Conservation (phyloP, 2,888 invertebrate genomes). For the Drosophila phalerata region DNA sequence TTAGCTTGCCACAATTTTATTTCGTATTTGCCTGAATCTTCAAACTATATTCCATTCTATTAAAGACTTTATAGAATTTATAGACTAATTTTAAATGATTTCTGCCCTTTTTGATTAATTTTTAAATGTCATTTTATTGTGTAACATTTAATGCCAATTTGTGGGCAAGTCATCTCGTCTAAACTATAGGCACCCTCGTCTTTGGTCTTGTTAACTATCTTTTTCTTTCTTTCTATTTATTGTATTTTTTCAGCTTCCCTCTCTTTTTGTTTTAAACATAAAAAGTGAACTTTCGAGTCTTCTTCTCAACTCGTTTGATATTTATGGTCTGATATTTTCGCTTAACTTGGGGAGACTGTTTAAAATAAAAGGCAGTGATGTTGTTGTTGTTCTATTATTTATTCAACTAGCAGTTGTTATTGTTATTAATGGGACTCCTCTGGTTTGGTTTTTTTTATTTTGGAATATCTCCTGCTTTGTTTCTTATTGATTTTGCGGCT, state of each 20-base stretch:
- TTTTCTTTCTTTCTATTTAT: slow-evolving; percentile 34
- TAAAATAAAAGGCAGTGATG: slow-evolving; percentile 43
- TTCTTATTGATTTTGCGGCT: slow-evolving; percentile 37
- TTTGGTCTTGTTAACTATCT: slow-evolving; percentile 3
- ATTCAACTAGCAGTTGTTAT: slow-evolving; percentile 63
- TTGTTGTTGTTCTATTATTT: slow-evolving; percentile 59
- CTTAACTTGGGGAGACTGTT: slow-evolving; percentile 25
- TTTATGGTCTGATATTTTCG: slow-evolving; percentile 70
- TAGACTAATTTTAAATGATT: slow-evolving; percentile 2
- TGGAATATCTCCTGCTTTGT: slow-evolving; percentile 6
- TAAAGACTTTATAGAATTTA: neutral
- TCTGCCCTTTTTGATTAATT: slow-evolving; percentile 15
- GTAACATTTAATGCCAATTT: slow-evolving; percentile 5
- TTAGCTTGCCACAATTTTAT: too few species aligned
- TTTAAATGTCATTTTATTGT: slow-evolving; percentile 18
- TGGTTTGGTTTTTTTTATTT: slow-evolving; percentile 18
- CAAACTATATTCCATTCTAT: neutral
- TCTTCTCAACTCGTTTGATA: slow-evolving; percentile 71
- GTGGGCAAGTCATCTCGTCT: neutral
- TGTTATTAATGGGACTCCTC: slow-evolving; percentile 61
- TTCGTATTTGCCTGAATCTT: neutral
- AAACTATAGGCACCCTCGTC: neutral
- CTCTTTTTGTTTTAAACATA: slow-evolving; percentile 20
- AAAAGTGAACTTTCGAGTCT: slow-evolving; percentile 80
- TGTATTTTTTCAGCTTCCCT: slow-evolving; percentile 16